Evolutionary conservation across 2,888 invertebrate species (phyloP), one percentile per base, ranked within the genome.

Genomic region (Pseudococcus jackbeardsleyi): DNA sequence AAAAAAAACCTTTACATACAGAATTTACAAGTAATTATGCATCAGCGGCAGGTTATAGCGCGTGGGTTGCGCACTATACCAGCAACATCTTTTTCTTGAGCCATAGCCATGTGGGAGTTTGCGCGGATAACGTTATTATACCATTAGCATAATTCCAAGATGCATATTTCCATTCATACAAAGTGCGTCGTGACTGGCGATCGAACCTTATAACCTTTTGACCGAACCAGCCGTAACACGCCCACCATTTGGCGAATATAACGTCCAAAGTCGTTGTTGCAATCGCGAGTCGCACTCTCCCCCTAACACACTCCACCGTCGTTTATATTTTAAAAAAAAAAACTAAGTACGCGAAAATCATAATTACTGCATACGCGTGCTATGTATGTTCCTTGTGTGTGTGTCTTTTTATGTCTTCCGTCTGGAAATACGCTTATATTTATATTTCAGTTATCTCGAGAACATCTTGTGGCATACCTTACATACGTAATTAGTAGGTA

Each of bases 101-200:
- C 19, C 64, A 72, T 50, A 33, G 33, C 77, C 77, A 77, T 77
- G 77, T 77, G 77, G 77, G 77, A 77, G 77, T 77, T 77, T 77
- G 42, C 68, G 77, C 77, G 77, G 77, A 77, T 77, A 77, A 77
- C 77, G 77, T 77, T 77, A 77, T 77, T 77, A 77, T 77, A 77
- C 77, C 77, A 77, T 77, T 77, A 77, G 77, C 77, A 77, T 77
- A 77, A 77, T 77, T 77, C 77, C 77, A 42, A 77, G 77, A 77
- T 77, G 77, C 77, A 77, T 77, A 77, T 77, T 77, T 77, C 77
- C 77, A 77, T 77, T 77, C 77, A 84, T 84, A 84, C 84, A 84
- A 84, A 84, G 84, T 84, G 84, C 84, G 84, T 50, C 84, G 84
- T 84, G 84, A 84, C 84, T 84, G 84, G 84, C 84, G 84, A 84